These are phyloP conservation scores for Tetragonula carbonaria DNA, from an alignment of 2,888 invertebrate genomes.

Conservation along the genomic window DNA sequence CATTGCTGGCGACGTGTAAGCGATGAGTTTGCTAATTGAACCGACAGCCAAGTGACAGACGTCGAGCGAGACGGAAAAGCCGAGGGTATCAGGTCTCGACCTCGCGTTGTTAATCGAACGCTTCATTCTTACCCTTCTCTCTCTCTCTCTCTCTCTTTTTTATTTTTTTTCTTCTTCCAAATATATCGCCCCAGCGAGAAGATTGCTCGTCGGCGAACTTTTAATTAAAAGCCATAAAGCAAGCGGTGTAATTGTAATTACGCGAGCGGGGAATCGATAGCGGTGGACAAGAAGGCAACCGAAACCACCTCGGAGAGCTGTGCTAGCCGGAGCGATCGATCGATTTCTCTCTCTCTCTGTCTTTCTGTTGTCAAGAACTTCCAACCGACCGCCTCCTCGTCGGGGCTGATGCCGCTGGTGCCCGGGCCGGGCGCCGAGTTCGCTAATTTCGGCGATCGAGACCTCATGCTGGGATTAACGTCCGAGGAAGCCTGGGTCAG, in stretches of 20 bases:
- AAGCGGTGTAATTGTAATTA: conserved; percentile 50
- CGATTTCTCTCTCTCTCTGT: conserved; percentile 8
- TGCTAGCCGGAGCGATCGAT: not conserved
- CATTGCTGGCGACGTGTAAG: conserved; percentile 66
- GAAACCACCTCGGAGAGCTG: not conserved
- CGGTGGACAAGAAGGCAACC: not conserved
- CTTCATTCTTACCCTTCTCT: not conserved
- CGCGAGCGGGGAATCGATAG: conserved; percentile 41
- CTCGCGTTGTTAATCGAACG: conserved; percentile 28
- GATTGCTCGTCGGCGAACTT: conserved; percentile 49
- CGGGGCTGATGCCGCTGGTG: conserved; percentile 87
- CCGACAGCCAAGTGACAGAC: conserved; percentile 73
- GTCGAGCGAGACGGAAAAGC: conserved; percentile 45
- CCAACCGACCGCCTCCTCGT: conserved; percentile 85
- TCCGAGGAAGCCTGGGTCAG: conserved; percentile 87
- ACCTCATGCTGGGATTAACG: conserved; percentile 93
- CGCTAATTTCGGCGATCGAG: conserved; percentile 92
- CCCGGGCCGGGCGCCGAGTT: conserved; percentile 91
- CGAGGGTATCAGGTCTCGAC: conserved; percentile 53
- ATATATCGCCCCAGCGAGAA: conserved; percentile 20
- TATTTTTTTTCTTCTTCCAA: not conserved
- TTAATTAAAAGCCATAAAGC: conserved; percentile 57
- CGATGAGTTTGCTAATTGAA: conserved; percentile 78
- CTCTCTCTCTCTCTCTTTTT: too few relatives aligned
- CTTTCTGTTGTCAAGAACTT: conserved; percentile 83